Conservation (phyloP, 2,113 vertebrate species). For the Vulpes ferrilata region DNA sequence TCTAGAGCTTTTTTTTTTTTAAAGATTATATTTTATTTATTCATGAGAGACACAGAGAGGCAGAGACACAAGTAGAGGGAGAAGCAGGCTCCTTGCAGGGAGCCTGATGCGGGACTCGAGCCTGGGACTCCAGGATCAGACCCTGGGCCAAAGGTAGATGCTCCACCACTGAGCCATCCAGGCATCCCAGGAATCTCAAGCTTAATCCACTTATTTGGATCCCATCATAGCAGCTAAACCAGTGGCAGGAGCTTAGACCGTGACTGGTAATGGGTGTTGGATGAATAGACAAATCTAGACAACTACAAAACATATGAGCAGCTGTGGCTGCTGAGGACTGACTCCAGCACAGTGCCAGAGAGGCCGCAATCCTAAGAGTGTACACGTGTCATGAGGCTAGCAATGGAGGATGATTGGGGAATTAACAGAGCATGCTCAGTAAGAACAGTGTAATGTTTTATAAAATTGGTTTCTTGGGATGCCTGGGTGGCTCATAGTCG, state of each 20-base stretch:
- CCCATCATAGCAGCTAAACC: background rate
- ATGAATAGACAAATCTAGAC: background rate
- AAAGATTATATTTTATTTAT: too few relatives aligned
- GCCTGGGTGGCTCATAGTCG: too few relatives aligned
- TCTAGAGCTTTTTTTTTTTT: background rate
- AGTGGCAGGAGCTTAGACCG: background rate
- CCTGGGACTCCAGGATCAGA: too few relatives aligned
- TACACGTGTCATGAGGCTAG: background rate
- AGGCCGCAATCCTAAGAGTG: background rate
- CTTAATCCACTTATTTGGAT: background rate
- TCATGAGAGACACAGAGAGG: too few relatives aligned
- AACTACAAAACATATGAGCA: background rate
- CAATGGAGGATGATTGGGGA: background rate
- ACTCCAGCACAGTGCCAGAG: background rate
- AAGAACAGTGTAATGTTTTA: background rate
- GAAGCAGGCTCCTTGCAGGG: too few relatives aligned
- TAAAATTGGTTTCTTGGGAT: background rate
- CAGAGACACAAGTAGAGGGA: too few relatives aligned
- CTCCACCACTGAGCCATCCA: too few relatives aligned
- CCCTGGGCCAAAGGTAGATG: too few relatives aligned
- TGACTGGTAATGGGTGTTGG: background rate
- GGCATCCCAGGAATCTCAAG: background rate
- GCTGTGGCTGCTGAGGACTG: background rate
- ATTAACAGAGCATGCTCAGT: background rate
- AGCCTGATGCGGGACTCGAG: too few relatives aligned